A percentile compares a stretch with the other conserved stretches of the same genome.
Conservation (phyloP, 23 tunicate genomes). For the Clavelina lepadiformis region DNA sequence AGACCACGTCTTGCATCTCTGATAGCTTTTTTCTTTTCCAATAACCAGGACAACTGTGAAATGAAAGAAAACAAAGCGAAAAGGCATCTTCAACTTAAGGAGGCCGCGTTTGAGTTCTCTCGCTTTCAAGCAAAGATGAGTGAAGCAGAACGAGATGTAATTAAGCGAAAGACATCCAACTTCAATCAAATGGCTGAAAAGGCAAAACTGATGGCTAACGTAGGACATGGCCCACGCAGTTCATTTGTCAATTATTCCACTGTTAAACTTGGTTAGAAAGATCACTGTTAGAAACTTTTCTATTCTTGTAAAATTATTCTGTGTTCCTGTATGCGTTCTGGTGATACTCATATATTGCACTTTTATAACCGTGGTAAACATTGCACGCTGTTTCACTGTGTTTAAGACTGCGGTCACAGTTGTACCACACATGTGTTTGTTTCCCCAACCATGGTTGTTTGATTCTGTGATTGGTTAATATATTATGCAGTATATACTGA, state of each 20-base stretch:
- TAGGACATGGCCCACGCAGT: slow-evolving; percentile 81
- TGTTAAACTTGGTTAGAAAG: slow-evolving; percentile 66
- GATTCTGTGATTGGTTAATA: too few species aligned
- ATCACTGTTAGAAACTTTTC: not conserved
- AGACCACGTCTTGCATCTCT: too few species aligned
- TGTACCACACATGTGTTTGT: too few species aligned
- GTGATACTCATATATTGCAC: too few species aligned
- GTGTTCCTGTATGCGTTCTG: too few species aligned
- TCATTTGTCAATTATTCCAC: slow-evolving; percentile 76
- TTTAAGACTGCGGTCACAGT: too few species aligned
- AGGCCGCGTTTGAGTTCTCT: slow-evolving; percentile 74
- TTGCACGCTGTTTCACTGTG: too few species aligned
- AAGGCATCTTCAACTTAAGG: slow-evolving; percentile 71
- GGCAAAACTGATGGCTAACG: slow-evolving; percentile 42
- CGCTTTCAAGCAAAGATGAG: slow-evolving; percentile 70
- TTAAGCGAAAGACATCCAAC: slow-evolving; percentile 60
- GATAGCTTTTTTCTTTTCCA: too few species aligned
- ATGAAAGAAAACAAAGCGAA: slow-evolving; percentile 51
- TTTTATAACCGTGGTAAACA: too few species aligned
- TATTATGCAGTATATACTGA: too few species aligned
- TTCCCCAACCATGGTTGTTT: too few species aligned
- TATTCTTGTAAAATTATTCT: too few species aligned
- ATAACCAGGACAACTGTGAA: slow-evolving; percentile 71
- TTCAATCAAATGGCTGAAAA: slow-evolving; percentile 69
- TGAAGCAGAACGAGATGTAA: slow-evolving; percentile 67